phyloP scores from a whole-genome alignment of 2,113 vertebrate species.

The Desmodus rotundus region DNA sequence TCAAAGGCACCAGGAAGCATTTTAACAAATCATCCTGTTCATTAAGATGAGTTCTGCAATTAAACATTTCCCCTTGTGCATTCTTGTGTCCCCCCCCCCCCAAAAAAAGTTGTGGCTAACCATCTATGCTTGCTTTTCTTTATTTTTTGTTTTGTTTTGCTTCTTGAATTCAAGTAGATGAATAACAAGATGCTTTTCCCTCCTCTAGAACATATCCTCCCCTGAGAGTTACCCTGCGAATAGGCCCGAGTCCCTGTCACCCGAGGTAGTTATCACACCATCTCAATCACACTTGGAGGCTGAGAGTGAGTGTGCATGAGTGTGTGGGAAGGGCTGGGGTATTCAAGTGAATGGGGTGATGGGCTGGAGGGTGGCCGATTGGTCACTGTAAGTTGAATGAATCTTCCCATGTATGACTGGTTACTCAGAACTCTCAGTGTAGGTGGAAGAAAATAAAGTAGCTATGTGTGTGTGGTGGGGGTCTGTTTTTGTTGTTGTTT shows the following conservation, averaged over 20 bases:
- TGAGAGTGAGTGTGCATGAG: conserved; percentile 62
- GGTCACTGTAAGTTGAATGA: conserved; percentile 37
- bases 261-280: conserved; percentile 86
- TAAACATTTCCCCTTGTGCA: conserved; percentile 40
- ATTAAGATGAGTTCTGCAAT: conserved; percentile 37
- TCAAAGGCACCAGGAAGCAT: conserved; percentile 52
- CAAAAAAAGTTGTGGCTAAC: conserved; percentile 68
- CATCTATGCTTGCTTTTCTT: conserved; percentile 72
- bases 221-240: conserved; percentile 94
- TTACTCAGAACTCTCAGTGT: background rate
- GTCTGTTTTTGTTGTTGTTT: conserved; percentile 19
- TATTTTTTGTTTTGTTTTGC: conserved; percentile 76
- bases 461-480: background rate
- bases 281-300: conserved; percentile 69
- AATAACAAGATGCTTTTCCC: conserved; percentile 85
- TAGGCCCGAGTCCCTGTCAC: conserved; percentile 93
- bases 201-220: conserved; percentile 95
- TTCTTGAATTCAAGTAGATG: conserved; percentile 78
- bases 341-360: conserved; percentile 10
- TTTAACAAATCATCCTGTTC: conserved; percentile 10
- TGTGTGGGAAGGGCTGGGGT: conserved; percentile 45
- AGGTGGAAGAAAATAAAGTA: conserved; percentile 54
- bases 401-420: conserved; percentile 31
- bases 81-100: background rate
- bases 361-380: conserved; percentile 49